phyloP scores from a whole-genome alignment of 1,140 invertebrate species.

The Platyscapa corneri region DNA sequence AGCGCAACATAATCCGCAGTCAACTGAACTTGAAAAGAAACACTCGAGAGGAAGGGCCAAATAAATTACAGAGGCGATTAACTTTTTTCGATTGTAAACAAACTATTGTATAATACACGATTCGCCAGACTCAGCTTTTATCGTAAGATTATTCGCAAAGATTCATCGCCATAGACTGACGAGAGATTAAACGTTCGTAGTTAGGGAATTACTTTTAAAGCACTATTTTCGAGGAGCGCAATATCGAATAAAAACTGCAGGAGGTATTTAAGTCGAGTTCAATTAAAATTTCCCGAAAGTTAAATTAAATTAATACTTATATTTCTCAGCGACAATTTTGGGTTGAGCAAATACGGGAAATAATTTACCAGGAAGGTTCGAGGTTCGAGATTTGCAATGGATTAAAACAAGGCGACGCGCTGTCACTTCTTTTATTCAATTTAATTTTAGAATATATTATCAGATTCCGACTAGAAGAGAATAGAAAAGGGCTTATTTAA shows the following conservation, averaged over 20 bases:
- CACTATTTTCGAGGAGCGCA: too few relatives aligned
- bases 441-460: constrained; percentile 14
- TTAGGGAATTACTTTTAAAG: too few relatives aligned
- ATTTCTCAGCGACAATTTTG: not conserved
- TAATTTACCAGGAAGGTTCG: not conserved
- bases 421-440: not conserved
- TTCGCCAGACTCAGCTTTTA: too few relatives aligned
- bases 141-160: too few relatives aligned
- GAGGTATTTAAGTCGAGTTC: not conserved
- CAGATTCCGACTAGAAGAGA: not conserved
- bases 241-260: not conserved
- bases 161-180: too few relatives aligned
- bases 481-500: not conserved
- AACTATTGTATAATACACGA: too few relatives aligned
- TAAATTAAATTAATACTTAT: not conserved
- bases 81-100: too few relatives aligned
- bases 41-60: too few relatives aligned
- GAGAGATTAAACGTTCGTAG: too few relatives aligned
- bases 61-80: too few relatives aligned
- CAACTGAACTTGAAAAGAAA: too few relatives aligned
- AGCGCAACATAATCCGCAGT: too few relatives aligned
- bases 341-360: not conserved
- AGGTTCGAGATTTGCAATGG: not conserved
- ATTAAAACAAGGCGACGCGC: not conserved
- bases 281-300: not conserved